Conservation (phyloP, 2,797 vertebrate species). For the Neomorphus geoffroyi region DNA sequence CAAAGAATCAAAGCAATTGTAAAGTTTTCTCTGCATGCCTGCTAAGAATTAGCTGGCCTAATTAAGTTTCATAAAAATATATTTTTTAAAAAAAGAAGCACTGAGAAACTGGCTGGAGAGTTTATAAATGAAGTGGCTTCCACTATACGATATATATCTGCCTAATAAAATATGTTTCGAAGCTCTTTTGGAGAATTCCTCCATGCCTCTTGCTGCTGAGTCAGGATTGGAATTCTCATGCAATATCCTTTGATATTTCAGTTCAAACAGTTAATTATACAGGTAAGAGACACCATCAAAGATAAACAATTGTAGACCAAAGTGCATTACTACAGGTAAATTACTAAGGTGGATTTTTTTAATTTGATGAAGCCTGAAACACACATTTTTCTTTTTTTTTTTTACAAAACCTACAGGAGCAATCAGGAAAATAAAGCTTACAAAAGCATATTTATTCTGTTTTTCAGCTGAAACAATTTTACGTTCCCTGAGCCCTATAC, state of each 20-base stretch:
- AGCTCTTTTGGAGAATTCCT: constrained; percentile 6
- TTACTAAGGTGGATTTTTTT: background rate
- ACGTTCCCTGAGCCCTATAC: background rate
- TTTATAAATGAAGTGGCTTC: background rate
- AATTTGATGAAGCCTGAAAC: background rate
- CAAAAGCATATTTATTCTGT: background rate
- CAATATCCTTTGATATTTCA: constrained; percentile 8
- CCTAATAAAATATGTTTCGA: background rate
- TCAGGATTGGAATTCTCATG: background rate
- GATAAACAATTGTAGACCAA: background rate
- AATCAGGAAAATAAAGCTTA: background rate
- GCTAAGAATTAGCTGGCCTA: background rate
- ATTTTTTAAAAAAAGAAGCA: background rate
- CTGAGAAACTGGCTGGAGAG: background rate
- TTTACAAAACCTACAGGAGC: background rate
- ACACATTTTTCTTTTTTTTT: background rate
- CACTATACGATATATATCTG: background rate
- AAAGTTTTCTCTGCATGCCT: background rate
- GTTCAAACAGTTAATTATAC: constrained; percentile 12
- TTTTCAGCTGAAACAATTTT: background rate
- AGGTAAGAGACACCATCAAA: constrained; percentile 5
- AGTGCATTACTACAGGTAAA: background rate
- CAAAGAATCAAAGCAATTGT: background rate
- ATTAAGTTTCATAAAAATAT: background rate
- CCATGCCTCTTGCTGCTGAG: background rate